Percentiles rank a stretch among this genome's conserved stretches.
Evolutionary conservation across 2,113 vertebrate genomes (phyloP).

Genomic region (Hemiprocne comata): DNA sequence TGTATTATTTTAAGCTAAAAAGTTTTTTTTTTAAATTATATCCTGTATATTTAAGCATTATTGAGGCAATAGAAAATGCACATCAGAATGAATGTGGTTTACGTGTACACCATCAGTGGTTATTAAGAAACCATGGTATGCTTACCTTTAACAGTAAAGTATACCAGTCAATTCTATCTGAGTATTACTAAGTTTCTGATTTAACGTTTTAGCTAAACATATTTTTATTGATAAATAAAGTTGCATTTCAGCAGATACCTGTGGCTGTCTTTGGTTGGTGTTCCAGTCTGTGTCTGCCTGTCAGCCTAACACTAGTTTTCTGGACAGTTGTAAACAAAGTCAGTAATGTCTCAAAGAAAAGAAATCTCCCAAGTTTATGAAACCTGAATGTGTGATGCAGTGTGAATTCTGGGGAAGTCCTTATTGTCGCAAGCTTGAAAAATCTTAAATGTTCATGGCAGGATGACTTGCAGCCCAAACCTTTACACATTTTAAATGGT

Average conservation of each 20-base stretch:
- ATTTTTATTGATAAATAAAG: neutral
- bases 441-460: accelerated
- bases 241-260: neutral
- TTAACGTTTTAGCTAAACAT: neutral
- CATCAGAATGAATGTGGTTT: neutral
- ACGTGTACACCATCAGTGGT: neutral
- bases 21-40: neutral
- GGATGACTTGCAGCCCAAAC: neutral
- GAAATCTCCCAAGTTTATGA: neutral
- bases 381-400: neutral
- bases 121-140: neutral
- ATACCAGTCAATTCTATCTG: neutral
- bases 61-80: neutral
- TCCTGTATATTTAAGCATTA: neutral
- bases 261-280: neutral
- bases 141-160: neutral
- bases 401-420: neutral
- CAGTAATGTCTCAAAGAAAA: neutral
- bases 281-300: neutral
- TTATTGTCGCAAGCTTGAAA: neutral
- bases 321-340: neutral
- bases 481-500: neutral
- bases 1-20: neutral
- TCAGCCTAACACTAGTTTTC: neutral
- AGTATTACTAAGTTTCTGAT: neutral